Base-by-base conservation (phyloP, 2,797 vertebrate species). In the Gymnoscopelus microlampas region DNA sequence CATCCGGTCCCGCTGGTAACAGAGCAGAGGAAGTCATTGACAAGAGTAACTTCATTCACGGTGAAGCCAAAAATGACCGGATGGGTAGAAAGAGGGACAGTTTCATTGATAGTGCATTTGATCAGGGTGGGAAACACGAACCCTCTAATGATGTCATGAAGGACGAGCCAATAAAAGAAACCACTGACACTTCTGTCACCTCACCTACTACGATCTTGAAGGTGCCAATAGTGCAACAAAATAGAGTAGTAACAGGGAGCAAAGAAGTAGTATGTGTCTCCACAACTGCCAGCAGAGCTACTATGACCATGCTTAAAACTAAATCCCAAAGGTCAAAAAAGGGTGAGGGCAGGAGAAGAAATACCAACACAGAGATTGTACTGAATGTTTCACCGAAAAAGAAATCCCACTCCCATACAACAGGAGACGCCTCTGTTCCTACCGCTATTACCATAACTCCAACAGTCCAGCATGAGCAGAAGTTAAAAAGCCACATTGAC, bases 101-200 rank as follows among this genome's bases (percentile, higher is more conserved):
- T 53, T 72, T 79, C 0, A 56, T 65, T 32, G 82, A 82, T 13
- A 63, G 66, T 0, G 64, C 81, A 44, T 77, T 80, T 26, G 83
- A 92, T 73, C 60, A 83, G 1, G 71, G 74, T 50, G 68, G 68
- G 32, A 72, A 88, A 65, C 86, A 87, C 3, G 81, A 91, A 53
- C 70, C 79, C 0, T 91, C 85, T 63, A 95, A 93, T 35, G 84
- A 94, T 6, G 73, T 95, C 77, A 91, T 95, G 81, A 93, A 88
- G 0, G 92, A 96, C 48, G 91, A 93, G 15, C 94, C 92, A 8
- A 77, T 47, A 9, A 88, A 85, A 0, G 89, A 77, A 12, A 64
- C 29, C 0, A 54, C 68, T 44, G 23, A 67, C 12, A 64, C 65
- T 68, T 63, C 77, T 9, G 23, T 67, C 3, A 66, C 56, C 0